Conservation (phyloP, 1,140 invertebrate species). For the Camponotus pennsylvanicus region DNA sequence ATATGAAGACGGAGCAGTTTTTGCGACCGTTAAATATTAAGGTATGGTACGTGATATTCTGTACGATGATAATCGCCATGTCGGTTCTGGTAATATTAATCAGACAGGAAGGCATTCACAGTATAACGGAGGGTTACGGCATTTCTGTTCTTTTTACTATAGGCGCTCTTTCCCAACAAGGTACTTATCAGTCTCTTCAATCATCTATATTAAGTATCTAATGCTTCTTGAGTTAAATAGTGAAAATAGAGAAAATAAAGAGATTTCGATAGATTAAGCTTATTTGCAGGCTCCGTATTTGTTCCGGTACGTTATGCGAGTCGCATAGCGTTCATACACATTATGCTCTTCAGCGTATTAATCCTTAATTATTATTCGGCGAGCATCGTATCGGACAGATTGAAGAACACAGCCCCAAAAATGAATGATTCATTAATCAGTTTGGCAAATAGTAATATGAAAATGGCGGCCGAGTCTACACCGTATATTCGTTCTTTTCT, state of each 20-base stretch:
- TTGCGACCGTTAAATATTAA: conserved; percentile 64
- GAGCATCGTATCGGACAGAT: conserved; percentile 69
- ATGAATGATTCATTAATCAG: conserved; percentile 72
- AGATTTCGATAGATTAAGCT: not conserved
- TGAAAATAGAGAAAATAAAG: too few relatives aligned
- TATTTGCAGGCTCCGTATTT: conserved; percentile 54
- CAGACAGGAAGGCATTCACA: conserved; percentile 43
- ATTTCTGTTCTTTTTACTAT: conserved; percentile 66
- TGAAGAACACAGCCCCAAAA: conserved; percentile 66
- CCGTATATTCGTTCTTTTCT: conserved; percentile 67
- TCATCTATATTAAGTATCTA: conserved; percentile 4
- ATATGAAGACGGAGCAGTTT: conserved; percentile 62
- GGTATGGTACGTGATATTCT: conserved; percentile 64
- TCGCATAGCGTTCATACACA: conserved; percentile 68
- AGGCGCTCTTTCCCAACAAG: conserved; percentile 77
- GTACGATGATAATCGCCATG: conserved; percentile 26
- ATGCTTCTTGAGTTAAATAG: not conserved
- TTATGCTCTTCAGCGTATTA: conserved; percentile 65
- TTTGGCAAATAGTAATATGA: conserved; percentile 61
- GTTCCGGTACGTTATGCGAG: conserved; percentile 57
- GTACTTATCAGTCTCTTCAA: conserved; percentile 41
- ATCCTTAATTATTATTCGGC: conserved; percentile 74
- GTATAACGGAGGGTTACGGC: conserved; percentile 12
- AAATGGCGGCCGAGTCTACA: conserved; percentile 57
- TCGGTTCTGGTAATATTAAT: conserved; percentile 56